phyloP scores from a whole-genome alignment of 2,888 invertebrate genomes.

The Agrochola circellaris region DNA sequence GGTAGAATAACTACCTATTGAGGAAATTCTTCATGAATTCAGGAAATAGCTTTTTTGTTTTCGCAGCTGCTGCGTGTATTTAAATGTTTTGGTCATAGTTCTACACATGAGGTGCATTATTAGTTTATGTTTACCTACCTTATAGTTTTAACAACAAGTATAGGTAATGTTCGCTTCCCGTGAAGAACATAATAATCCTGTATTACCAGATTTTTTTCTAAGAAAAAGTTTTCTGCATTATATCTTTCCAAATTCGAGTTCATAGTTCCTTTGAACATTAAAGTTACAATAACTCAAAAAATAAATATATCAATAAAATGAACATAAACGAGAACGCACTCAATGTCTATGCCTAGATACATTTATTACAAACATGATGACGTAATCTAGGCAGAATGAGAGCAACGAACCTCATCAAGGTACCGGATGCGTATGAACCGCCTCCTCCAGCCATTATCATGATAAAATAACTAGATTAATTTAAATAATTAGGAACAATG shows the following conservation, averaged over 20 bases:
- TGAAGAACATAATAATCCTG: no score
- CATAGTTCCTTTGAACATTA: no score
- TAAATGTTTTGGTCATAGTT: conserved; percentile 3
- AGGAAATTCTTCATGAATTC: conserved; percentile 38
- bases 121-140: background rate
- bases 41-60: conserved; percentile 32
- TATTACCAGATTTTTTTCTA: no score
- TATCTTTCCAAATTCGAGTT: no score
- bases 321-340: conserved; percentile 23
- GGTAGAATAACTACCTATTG: conserved; percentile 7
- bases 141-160: background rate
- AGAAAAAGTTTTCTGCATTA: no score
- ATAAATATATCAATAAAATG: background rate
- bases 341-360: conserved; percentile 27
- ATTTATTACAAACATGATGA: conserved; percentile 51
- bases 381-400: conserved; percentile 51
- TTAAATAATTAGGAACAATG: conserved; percentile 42
- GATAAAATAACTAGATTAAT: conserved; percentile 27
- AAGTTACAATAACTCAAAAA: background rate
- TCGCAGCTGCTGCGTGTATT: conserved; percentile 4
- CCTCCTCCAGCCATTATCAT: conserved; percentile 35
- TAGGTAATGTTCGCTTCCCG: no score
- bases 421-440: conserved; percentile 47
- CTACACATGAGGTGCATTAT: background rate
- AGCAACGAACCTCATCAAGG: conserved; percentile 52